phyloP scores from a whole-genome alignment of 2,888 invertebrate genomes.

The Cybosia mesomella region DNA sequence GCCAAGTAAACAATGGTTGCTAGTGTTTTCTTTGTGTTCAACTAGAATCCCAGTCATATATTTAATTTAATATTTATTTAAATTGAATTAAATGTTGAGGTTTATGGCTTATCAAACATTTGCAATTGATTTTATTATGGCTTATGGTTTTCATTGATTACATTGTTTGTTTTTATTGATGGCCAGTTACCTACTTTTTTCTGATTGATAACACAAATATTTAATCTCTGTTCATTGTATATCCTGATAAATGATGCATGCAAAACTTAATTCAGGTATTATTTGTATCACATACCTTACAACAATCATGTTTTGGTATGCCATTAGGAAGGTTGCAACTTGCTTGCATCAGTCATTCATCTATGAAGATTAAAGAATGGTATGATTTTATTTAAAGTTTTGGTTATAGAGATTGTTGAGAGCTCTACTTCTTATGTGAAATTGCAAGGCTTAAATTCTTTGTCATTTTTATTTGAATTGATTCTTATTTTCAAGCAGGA shows the following conservation, averaged over 20 bases:
- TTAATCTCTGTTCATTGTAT: constrained; percentile 12
- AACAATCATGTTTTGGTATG: constrained; percentile 3
- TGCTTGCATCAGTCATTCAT: constrained; percentile 18
- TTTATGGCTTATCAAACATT: constrained; percentile 24
- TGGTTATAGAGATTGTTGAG: constrained; percentile 17
- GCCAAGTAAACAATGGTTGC: constrained; percentile 62
- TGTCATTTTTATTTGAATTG: neutral
- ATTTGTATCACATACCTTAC: constrained; percentile 6
- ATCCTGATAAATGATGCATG: neutral
- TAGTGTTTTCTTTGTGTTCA: constrained; percentile 38
- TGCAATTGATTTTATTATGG: constrained; percentile 27
- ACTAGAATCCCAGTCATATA: constrained; percentile 26
- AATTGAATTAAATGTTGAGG: constrained; percentile 25
- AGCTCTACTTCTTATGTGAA: neutral
- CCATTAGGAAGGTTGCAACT: constrained; percentile 4
- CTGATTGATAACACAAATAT: constrained; percentile 14
- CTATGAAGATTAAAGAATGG: neutral
- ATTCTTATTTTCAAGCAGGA: neutral
- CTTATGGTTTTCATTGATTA: constrained; percentile 21
- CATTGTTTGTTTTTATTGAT: constrained; percentile 38
- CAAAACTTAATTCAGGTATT: constrained; percentile 7
- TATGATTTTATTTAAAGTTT: neutral
- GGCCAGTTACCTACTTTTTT: constrained; percentile 29
- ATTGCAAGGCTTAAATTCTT: neutral
- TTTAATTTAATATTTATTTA: constrained; percentile 28